Percentiles rank a stretch among this genome's conserved stretches.
phyloP scores from a whole-genome alignment of 2,797 vertebrate genomes.

The Fundulus diaphanus region DNA sequence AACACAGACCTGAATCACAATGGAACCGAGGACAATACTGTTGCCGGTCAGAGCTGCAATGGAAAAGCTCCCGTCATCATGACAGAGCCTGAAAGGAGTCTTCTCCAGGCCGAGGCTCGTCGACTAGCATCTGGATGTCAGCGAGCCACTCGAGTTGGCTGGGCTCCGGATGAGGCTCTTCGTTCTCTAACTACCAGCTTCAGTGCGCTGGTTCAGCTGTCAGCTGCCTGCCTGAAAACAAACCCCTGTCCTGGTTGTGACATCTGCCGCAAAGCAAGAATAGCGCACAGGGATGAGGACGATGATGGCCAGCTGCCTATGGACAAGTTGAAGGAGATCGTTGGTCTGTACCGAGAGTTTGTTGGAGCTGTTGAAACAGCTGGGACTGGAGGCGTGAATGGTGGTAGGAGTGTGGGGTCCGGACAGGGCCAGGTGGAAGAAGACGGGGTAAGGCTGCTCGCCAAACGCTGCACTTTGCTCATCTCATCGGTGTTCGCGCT shows the following conservation, averaged over 20 bases:
- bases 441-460: conserved; percentile 86
- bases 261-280: conserved; percentile 68
- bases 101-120: conserved; percentile 87
- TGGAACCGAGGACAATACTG: conserved; percentile 44
- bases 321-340: conserved; percentile 87
- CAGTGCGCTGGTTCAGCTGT: conserved; percentile 88
- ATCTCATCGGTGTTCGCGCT: conserved; percentile 92
- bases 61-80: conserved; percentile 73
- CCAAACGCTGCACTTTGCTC: conserved; percentile 92
- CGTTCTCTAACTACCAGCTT: conserved; percentile 87
- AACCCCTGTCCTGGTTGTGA: conserved; percentile 86
- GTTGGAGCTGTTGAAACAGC: conserved; percentile 87
- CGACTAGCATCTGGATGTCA: conserved; percentile 91
- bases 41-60: conserved; percentile 44
- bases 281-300: conserved; percentile 41
- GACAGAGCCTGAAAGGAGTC: conserved; percentile 85
- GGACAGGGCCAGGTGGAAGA: conserved; percentile 75
- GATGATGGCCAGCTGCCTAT: conserved; percentile 79
- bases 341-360: conserved; percentile 89
- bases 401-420: conserved; percentile 48
- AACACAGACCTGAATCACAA: conserved; percentile 70
- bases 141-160: conserved; percentile 88
- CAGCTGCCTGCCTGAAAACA: conserved; percentile 87
- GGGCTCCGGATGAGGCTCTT: conserved; percentile 88
- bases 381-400: conserved; percentile 61